Conservation (phyloP, 2,113 vertebrate species). For the Pontoporia blainvillei region DNA sequence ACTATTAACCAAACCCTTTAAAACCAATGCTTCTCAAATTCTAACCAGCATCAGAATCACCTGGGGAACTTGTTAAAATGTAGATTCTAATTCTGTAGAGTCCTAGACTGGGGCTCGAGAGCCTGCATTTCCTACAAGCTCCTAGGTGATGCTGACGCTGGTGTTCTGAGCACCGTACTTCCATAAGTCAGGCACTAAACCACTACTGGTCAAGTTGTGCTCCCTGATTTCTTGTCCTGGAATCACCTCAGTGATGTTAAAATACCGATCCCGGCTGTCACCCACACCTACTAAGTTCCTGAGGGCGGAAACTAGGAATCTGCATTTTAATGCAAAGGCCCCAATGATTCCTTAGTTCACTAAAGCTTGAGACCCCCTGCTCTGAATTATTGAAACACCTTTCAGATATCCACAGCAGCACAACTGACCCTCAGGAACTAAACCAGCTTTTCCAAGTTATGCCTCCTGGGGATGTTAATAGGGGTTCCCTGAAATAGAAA, state of each 20-base stretch:
- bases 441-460: background rate
- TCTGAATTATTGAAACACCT: background rate
- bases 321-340: background rate
- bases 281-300: background rate
- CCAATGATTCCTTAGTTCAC: background rate
- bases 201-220: background rate
- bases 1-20: background rate
- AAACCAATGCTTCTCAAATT: background rate
- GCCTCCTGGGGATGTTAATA: background rate
- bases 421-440: background rate
- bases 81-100: background rate
- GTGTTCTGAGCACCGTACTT: background rate
- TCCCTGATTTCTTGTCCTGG: background rate
- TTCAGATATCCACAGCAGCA: background rate
- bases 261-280: background rate
- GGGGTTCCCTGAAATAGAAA: background rate
- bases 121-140: background rate
- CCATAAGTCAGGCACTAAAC: background rate
- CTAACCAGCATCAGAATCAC: background rate
- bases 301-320: background rate
- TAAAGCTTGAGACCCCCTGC: background rate
- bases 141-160: accelerated
- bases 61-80: background rate
- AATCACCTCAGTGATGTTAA: background rate
- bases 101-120: too few relatives aligned